Base-by-base conservation (phyloP, 2,797 vertebrate species). In the Acridotheres tristis region DNA sequence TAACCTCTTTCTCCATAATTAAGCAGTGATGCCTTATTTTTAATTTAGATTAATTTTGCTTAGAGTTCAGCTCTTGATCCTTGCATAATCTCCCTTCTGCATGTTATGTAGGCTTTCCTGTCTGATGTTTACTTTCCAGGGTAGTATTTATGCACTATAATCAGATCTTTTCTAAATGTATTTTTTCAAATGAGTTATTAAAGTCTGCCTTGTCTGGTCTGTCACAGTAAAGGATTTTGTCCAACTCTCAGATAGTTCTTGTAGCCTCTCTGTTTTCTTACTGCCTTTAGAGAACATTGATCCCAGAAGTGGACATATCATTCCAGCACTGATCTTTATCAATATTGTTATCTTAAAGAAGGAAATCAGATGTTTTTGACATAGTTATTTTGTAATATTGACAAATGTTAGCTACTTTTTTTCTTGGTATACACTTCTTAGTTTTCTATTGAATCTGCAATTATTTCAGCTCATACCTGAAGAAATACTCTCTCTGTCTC, bases 111-210 rank as follows among this genome's bases (percentile, higher is more conserved):
- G 42, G 20, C 48, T 82, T 87, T 87, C 34, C 55, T 85, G 50
- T 66, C 59, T 82, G 48, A 30, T 89, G 11, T 59, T 89, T 92
- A 79, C 66, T 85, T 93, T 80, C 40, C 74, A 69, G 36, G 32
- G 6, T 32, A 71, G 26, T 89, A 53, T 89, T 91, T 73, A 34
- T 71, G 11, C 50, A 61, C 23, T 32, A 20, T 83, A 89, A 76
- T 92, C 29, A 83, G 36, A 74, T 83, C 4, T 88, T 87, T 77
- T 85, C 63, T 85, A 67, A 95, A 92, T 57, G 45, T 79, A 66
- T 40, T 82, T 90, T 92, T 94, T 57, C 48, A 90, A 71, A 85
- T 47, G 74, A 89, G 25, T 84, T 82, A 38, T 79, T 67, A 54
- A 59, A 58, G 48, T 71, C 38, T 77, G 20, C 62, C 73, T 92